Evolutionary conservation across 1,140 invertebrate genomes (phyloP).

Genomic region (Cydia fagiglandana): DNA sequence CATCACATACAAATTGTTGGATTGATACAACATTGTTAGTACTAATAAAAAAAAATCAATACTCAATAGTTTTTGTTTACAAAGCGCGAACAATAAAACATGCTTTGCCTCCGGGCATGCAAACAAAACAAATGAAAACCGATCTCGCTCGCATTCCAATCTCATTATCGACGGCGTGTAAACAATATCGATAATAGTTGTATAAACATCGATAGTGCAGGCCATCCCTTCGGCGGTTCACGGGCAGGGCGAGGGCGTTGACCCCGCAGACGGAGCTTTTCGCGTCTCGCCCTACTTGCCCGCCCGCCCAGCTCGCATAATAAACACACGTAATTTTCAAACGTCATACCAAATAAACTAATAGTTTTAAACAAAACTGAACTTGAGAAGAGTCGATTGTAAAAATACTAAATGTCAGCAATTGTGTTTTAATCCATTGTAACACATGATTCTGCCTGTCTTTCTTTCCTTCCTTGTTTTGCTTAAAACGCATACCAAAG

Average conservation of each 20-base stretch:
- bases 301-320: constrained; percentile 63
- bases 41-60: neutral
- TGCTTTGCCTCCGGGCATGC: neutral
- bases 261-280: constrained; percentile 71
- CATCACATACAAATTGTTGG: neutral
- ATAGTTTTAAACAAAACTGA: constrained; percentile 33
- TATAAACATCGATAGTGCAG: constrained; percentile 54
- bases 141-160: constrained; percentile 15
- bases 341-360: constrained; percentile 38
- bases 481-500: too few relatives aligned
- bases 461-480: neutral
- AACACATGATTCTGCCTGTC: neutral
- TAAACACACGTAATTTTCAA: constrained; percentile 47
- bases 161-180: constrained; percentile 35
- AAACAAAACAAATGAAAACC: constrained; percentile 29
- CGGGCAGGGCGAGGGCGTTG: constrained; percentile 71
- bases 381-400: constrained; percentile 18
- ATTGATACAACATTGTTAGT: neutral
- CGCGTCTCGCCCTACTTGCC: constrained; percentile 73
- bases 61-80: constrained; percentile 18
- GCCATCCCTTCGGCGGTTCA: constrained; percentile 66
- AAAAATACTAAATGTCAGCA: constrained; percentile 15
- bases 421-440: neutral
- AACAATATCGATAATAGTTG: constrained; percentile 39
- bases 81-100: neutral